These are phyloP conservation scores for Melieria omissa DNA, from an alignment of 2,888 invertebrate species.

Conservation along the genomic window DNA sequence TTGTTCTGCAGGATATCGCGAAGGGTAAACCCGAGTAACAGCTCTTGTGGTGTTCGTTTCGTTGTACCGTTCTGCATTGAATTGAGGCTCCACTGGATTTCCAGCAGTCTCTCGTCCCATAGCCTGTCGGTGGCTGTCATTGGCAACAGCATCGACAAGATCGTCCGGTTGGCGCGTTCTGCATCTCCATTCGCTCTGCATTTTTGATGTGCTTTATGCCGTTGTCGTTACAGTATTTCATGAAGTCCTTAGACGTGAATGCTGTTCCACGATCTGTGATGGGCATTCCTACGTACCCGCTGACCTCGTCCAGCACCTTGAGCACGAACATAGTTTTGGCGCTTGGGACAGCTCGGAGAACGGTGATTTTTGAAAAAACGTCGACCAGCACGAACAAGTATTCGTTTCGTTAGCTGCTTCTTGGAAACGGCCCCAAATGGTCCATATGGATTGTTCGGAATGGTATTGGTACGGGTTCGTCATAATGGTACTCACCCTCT, in stretches of 20 bases:
- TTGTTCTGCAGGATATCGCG: too few species aligned
- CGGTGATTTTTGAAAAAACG: conserved; percentile 36
- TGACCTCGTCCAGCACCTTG: too few species aligned
- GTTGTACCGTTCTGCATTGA: conserved; percentile 33
- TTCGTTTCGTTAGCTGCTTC: conserved; percentile 33
- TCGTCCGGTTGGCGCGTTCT: conserved; percentile 34
- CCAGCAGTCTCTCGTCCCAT: conserved; percentile 35
- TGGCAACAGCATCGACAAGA: conserved; percentile 33
- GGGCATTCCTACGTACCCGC: too few species aligned
- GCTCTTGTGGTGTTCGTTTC: conserved; percentile 28
- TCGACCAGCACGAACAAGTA: conserved; percentile 36
- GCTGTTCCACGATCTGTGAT: conserved; percentile 50
- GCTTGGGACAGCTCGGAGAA: conserved; percentile 16
- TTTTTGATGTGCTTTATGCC: conserved; percentile 47
- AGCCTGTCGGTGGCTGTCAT: conserved; percentile 30
- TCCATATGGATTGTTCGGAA: conserved; percentile 34
- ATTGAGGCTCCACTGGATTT: conserved; percentile 37
- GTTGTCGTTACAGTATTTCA: conserved; percentile 41
- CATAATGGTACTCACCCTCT: too few species aligned
- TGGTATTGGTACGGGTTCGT: too few species aligned
- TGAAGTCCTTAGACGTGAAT: conserved; percentile 46
- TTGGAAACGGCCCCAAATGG: conserved; percentile 36
- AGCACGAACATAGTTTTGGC: conserved; percentile 12
- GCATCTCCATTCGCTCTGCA: conserved; percentile 46
- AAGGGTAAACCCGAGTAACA: too few species aligned